These are phyloP conservation scores for Caenorhabditis japonica DNA, from an alignment of 2,888 invertebrate genomes.

Conservation along the genomic window DNA sequence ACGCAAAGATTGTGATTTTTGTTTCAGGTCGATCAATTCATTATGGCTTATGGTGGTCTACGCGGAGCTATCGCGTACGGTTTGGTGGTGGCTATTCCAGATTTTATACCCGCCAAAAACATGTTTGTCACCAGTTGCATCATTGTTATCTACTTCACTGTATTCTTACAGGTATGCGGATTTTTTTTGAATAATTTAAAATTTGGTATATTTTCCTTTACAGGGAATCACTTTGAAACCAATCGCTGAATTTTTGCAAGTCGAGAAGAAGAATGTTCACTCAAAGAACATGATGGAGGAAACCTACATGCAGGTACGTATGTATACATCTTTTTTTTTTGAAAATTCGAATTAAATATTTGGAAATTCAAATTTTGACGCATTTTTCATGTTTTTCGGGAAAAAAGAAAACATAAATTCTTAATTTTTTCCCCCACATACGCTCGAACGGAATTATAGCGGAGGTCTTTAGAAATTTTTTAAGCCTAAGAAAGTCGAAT, in stretches of 20 bases:
- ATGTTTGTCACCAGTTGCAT: conserved; percentile 97
- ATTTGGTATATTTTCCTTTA: conserved; percentile 37
- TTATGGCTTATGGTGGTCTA: conserved; percentile 94
- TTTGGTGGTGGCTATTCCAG: conserved; percentile 77
- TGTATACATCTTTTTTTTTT: not conserved
- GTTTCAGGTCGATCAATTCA: conserved; percentile 81
- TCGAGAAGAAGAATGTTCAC: conserved; percentile 89
- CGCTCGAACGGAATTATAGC: too few species aligned
- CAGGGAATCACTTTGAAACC: conserved; percentile 97
- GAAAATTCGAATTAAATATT: too few species aligned
- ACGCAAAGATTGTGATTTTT: conserved; percentile 80
- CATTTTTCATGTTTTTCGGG: too few species aligned
- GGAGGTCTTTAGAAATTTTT: too few species aligned
- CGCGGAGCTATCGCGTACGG: conserved; percentile 98
- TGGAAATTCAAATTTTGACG: too few species aligned
- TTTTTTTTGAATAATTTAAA: too few species aligned
- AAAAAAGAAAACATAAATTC: too few species aligned
- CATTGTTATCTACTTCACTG: conserved; percentile 97
- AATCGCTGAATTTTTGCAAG: conserved; percentile 93
- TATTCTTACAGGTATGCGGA: conserved; percentile 92
- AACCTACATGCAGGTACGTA: conserved; percentile 80
- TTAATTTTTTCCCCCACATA: too few species aligned
- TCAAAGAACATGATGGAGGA: conserved; percentile 97
- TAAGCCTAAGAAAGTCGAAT: too few species aligned
- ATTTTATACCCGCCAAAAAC: conserved; percentile 86